Conservation (phyloP, 2,113 vertebrate species). For the Cepphus grylle region DNA sequence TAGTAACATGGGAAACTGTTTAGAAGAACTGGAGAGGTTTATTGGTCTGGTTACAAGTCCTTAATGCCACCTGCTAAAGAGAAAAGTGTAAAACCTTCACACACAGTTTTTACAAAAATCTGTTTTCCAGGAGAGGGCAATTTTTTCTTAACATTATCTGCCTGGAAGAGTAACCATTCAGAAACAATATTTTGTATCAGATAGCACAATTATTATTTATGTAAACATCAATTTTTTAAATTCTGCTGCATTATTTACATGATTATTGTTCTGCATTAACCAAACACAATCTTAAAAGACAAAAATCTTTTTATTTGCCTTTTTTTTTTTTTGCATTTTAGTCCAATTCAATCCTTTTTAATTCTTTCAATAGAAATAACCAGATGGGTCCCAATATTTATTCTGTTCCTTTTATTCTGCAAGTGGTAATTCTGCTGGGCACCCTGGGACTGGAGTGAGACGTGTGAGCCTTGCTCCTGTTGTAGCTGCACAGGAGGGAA, state of each 20-base stretch:
- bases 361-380: neutral
- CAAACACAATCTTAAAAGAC: neutral
- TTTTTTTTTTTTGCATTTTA: neutral
- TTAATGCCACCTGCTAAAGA: neutral
- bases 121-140: neutral
- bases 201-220: neutral
- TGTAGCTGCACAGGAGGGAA: neutral
- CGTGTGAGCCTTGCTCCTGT: neutral
- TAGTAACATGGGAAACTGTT: neutral
- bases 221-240: neutral
- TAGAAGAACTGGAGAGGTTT: neutral
- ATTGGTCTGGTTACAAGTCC: neutral
- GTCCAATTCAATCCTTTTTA: neutral
- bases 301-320: neutral
- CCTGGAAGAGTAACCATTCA: neutral
- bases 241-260: neutral
- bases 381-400: neutral
- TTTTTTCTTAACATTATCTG: neutral
- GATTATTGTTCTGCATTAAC: neutral
- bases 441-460: neutral
- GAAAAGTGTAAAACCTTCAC: neutral
- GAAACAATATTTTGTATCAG: neutral
- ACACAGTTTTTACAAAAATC: neutral
- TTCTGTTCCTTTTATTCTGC: neutral
- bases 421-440: neutral